These are phyloP conservation scores for Synodontis membranacea DNA, from an alignment of 2,113 vertebrate species.

Conservation along the genomic window DNA sequence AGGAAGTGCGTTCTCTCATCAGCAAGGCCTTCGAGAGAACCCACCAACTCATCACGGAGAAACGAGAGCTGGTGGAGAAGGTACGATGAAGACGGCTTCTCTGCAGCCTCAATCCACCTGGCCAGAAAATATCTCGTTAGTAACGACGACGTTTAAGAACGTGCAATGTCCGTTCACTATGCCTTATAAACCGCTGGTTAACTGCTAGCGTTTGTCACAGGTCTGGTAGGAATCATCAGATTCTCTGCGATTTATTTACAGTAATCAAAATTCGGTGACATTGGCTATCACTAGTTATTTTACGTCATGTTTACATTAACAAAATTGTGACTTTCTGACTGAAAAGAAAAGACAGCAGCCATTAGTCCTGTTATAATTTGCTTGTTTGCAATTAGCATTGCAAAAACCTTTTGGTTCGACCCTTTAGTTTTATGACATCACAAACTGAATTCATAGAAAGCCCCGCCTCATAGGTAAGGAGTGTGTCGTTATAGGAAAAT, in stretches of 20 bases:
- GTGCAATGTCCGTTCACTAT: not conserved
- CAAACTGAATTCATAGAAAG: not conserved
- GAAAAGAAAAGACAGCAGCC: not conserved
- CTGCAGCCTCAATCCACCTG: not conserved
- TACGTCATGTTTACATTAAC: not conserved
- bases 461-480: too few species aligned
- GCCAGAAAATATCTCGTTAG: not conserved
- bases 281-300: not conserved
- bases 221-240: not conserved
- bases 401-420: not conserved
- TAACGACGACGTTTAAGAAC: not conserved
- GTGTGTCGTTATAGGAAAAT: too few species aligned
- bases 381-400: too few species aligned
- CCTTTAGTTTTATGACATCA: not conserved
- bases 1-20: constrained; percentile 67
- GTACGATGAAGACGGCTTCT: constrained; percentile 40
- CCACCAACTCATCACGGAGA: constrained; percentile 62
- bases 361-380: too few species aligned
- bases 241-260: not conserved
- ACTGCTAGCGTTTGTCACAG: not conserved
- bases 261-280: not conserved
- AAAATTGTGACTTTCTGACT: not conserved
- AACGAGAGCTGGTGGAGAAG: constrained; percentile 64
- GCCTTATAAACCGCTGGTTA: not conserved
- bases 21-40: constrained; percentile 65